Conservation (phyloP, 2,888 invertebrate genomes). For the Drosophila tripunctata region DNA sequence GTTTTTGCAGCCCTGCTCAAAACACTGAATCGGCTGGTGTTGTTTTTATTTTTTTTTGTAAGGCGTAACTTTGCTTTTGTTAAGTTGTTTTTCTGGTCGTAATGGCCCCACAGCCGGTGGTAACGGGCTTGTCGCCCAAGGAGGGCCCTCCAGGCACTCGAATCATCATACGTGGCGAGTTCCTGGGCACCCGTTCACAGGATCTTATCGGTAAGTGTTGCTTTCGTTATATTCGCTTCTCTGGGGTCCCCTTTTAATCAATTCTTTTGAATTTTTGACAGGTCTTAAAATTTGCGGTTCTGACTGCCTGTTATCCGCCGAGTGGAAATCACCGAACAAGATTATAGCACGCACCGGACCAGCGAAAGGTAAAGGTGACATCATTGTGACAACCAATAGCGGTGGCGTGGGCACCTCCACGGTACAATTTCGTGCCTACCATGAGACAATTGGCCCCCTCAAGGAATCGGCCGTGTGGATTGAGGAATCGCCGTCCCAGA, state of each 20-base stretch:
- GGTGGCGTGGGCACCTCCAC: slow-evolving; percentile 85
- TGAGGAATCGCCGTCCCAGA: slow-evolving; percentile 95
- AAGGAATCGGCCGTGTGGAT: slow-evolving; percentile 99
- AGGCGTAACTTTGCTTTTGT: slow-evolving; percentile 36
- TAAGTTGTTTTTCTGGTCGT: slow-evolving; percentile 11
- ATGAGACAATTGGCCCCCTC: slow-evolving; percentile 95
- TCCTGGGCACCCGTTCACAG: slow-evolving; percentile 92
- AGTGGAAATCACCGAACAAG: slow-evolving; percentile 99
- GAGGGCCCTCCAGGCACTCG: slow-evolving; percentile 99
- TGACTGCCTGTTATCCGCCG: slow-evolving; percentile 96
- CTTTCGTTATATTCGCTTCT: slow-evolving; percentile 21
- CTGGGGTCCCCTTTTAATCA: no score
- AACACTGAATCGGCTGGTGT: slow-evolving; percentile 2
- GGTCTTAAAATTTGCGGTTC: slow-evolving; percentile 97
- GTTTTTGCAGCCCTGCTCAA: neutral
- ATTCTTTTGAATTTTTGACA: no score
- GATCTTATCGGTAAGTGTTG: slow-evolving; percentile 92
- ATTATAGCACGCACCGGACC: slow-evolving; percentile 97
- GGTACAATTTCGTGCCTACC: slow-evolving; percentile 87
- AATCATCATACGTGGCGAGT: slow-evolving; percentile 97
- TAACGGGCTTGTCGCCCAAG: slow-evolving; percentile 98
- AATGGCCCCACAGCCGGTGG: slow-evolving; percentile 92
- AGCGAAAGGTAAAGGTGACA: slow-evolving; percentile 95
- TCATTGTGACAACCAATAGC: slow-evolving; percentile 93
- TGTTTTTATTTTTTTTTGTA: no score